Conservation (phyloP, 2,113 vertebrate genomes). For the Festucalex cinctus region DNA sequence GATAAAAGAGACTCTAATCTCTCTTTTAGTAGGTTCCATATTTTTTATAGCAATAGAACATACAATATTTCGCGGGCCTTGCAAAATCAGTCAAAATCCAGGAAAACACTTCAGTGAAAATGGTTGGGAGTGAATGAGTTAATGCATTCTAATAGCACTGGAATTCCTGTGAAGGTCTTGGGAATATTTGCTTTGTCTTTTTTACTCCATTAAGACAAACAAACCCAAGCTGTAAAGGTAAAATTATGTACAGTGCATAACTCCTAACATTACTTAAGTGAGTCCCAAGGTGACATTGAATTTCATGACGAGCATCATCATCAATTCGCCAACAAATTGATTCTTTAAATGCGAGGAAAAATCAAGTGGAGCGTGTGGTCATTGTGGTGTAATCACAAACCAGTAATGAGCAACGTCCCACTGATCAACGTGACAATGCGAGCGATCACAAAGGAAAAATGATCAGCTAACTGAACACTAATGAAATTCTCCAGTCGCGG, state of each 20-base stretch:
- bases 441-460: constrained; percentile 38
- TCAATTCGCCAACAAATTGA: neutral
- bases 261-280: too few species aligned
- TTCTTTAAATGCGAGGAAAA: neutral
- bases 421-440: constrained; percentile 52
- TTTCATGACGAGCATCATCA: neutral
- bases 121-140: too few species aligned
- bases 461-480: constrained; percentile 41
- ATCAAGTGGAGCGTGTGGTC: constrained; percentile 38
- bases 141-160: neutral
- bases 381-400: constrained; percentile 58
- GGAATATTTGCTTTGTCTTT: too few species aligned
- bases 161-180: neutral
- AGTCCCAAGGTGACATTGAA: neutral
- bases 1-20: too few species aligned
- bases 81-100: too few species aligned
- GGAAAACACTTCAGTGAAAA: too few species aligned
- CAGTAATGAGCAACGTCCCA: constrained; percentile 29
- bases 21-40: too few species aligned
- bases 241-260: too few species aligned
- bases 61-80: too few species aligned
- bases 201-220: too few species aligned
- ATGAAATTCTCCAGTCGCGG: constrained; percentile 47
- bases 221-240: too few species aligned
- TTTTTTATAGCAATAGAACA: too few species aligned